phyloP scores from a whole-genome alignment of 2,797 vertebrate genomes.

The Chloroceryle amazona region DNA sequence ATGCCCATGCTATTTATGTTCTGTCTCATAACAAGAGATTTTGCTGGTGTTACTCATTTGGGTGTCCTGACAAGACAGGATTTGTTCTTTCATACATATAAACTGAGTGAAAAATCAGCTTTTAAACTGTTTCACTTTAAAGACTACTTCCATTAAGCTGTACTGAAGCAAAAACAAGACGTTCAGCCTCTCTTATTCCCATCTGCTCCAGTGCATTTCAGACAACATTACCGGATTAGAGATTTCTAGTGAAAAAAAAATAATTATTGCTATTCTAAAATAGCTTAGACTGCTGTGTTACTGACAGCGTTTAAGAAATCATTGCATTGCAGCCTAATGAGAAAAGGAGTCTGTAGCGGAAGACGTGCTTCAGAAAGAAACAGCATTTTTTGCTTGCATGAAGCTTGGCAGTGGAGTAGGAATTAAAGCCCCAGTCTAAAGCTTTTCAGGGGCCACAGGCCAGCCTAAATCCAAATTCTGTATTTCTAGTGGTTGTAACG shows the following conservation, averaged over 20 bases:
- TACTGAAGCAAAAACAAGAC: not conserved
- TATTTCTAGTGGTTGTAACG: rapidly evolving
- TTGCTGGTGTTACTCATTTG: not conserved
- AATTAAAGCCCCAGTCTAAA: not conserved
- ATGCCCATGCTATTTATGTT: not conserved
- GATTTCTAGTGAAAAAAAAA: not conserved
- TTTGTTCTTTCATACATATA: not conserved
- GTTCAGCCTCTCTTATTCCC: not conserved
- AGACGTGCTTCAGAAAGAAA: not conserved
- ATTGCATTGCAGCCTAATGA: not conserved
- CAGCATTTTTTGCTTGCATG: not conserved
- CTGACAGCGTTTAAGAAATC: not conserved
- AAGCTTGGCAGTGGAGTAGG: not conserved
- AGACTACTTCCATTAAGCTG: not conserved
- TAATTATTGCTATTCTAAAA: not conserved
- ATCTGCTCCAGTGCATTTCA: not conserved
- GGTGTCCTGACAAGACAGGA: not conserved
- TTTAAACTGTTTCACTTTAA: not conserved
- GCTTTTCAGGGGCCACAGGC: not conserved
- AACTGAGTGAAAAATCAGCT: not conserved
- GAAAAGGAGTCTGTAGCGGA: not conserved
- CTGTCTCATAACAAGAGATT: not conserved
- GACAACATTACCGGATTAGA: not conserved
- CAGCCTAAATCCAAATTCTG: not conserved
- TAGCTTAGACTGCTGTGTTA: not conserved